Conservation (phyloP, 1,140 invertebrate species). For the Drosophila setifemur region DNA sequence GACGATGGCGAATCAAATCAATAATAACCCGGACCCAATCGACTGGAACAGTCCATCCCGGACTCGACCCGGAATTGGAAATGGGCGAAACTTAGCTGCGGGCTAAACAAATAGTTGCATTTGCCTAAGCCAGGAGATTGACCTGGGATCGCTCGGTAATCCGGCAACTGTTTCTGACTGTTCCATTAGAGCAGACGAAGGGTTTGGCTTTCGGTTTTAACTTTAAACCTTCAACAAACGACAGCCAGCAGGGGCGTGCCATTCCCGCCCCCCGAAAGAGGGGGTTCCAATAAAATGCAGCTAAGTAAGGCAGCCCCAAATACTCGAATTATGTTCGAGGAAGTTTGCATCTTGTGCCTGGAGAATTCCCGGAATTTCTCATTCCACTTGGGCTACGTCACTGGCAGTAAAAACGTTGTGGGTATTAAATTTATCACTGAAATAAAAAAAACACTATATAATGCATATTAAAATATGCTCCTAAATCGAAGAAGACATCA, state of each 20-base stretch:
- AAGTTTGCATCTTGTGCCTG: constrained; percentile 8
- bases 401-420: neutral
- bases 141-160: constrained; percentile 40
- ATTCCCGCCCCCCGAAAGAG: neutral
- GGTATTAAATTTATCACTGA: neutral
- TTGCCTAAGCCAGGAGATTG: constrained; percentile 35
- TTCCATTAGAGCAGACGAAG: constrained; percentile 50
- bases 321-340: neutral
- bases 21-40: constrained; percentile 36
- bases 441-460: neutral
- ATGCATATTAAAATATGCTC: neutral
- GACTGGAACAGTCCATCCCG: constrained; percentile 18
- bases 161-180: constrained; percentile 38
- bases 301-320: neutral
- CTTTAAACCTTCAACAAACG: constrained; percentile 15
- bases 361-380: constrained; percentile 7
- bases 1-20: constrained; percentile 49
- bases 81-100: constrained; percentile 12
- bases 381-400: neutral
- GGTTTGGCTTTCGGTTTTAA: constrained; percentile 13
- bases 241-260: neutral
- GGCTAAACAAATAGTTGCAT: constrained; percentile 42
- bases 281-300: neutral
- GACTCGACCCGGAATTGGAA: neutral
- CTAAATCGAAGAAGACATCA: too few species aligned